phyloP scores from a whole-genome alignment of 64 coral and sea anemone genomes.

The Porites australiensis region DNA sequence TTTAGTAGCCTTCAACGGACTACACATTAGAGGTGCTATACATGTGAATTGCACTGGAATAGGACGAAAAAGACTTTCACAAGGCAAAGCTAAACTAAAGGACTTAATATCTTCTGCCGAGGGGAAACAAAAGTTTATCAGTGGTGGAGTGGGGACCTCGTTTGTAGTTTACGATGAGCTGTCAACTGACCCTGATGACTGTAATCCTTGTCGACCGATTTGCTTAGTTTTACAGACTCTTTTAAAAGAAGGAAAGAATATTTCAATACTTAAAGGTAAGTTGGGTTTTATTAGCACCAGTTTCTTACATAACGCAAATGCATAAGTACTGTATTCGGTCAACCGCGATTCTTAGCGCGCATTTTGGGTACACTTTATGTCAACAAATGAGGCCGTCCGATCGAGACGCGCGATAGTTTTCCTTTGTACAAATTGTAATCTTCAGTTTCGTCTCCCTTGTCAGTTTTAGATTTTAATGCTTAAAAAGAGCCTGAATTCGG shows the following conservation, averaged over 20 bases:
- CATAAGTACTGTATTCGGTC: background rate
- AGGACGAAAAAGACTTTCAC: conserved; percentile 82
- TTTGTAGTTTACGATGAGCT: conserved; percentile 95
- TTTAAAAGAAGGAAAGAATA: conserved; percentile 98
- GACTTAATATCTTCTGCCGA: conserved; percentile 96
- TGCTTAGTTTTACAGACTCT: conserved; percentile 90
- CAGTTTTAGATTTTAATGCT: background rate
- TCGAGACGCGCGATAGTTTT: background rate
- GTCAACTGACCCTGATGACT: conserved; percentile 61
- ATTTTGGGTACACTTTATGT: background rate
- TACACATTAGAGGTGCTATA: conserved; percentile 97
- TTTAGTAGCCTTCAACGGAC: conserved; percentile 84
- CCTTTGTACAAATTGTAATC: background rate
- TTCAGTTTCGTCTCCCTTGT: background rate
- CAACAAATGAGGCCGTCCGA: background rate
- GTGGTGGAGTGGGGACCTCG: conserved; percentile 62
- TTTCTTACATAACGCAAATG: background rate
- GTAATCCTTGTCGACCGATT: conserved; percentile 77
- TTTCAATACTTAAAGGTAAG: conserved; percentile 93
- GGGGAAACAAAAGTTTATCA: conserved; percentile 94
- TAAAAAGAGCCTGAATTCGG: background rate
- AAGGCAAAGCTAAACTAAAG: conserved; percentile 97
- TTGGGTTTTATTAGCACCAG: background rate
- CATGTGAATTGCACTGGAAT: conserved; percentile 98
- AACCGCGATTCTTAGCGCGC: background rate